Evolutionary conservation across 1,140 invertebrate species (phyloP), one percentile per base, ranked within the genome.

Genomic region (Neodiprion pinetum): DNA sequence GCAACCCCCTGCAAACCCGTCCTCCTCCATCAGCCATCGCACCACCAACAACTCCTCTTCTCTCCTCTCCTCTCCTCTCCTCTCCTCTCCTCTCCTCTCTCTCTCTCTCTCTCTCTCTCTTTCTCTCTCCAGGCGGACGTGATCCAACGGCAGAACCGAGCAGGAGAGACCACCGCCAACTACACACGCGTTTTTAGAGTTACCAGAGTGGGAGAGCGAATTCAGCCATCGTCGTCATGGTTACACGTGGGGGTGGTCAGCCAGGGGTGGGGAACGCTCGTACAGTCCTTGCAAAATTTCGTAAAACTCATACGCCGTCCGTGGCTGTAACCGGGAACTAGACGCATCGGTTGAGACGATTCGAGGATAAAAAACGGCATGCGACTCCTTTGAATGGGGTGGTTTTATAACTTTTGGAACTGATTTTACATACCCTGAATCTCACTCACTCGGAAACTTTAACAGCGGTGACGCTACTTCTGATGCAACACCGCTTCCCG

Each of bases 261-360:
- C 85, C 83, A 86, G 83, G 84, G 84, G 28, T 40, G 28, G 28
- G 83, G 82, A 84, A 84, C 78, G 28, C 81, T 78, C 66, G 85
- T 86, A 87, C 83, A 86, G 85, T 87, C 85, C 71, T 79, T 72
- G 81, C 82, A 84, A 86, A 86, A 85, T 86, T 75, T 74, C 79
- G 79, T 84, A 83, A 86, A 83, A 40, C 28, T 40, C 28, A 40
- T 5, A 0, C 28, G 28, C 28, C 28, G 17, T 21, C 17, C 17
- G 17, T 21, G 0, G 17, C 17, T 21, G 17, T 21, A 21, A 21
- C 17, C 17, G 17, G 17, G 17, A 21, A 21, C 17, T 0, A 21
- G 17, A 21, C 17, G 17, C 17, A 21, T 21, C 17, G 17, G 17
- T 21, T 21, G 17, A 21, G 17, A 21, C 17, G 72, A 48, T 0